A percentile compares a stretch with the other conserved stretches of the same genome.
phyloP scores from a whole-genome alignment of 35 echinoderm and acorn worm species.

The Heliocidaris tuberculata region DNA sequence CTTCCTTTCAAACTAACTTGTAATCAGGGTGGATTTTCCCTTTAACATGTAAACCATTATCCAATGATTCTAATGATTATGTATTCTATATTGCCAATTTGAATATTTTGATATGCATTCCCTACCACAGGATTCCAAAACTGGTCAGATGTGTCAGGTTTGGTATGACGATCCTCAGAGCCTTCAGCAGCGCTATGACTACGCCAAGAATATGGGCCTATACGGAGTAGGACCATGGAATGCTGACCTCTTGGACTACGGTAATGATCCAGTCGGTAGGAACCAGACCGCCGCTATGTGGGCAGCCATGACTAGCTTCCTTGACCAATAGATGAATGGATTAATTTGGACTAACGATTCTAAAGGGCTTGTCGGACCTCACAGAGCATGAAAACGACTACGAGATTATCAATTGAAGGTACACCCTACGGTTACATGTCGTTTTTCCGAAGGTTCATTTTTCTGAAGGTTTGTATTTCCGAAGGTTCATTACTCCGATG shows the following conservation, averaged over 20 bases:
- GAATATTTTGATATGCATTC: not conserved
- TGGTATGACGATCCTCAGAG: constrained; percentile 90
- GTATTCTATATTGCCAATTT: too few relatives aligned
- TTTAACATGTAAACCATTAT: too few relatives aligned
- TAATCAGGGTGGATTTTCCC: too few relatives aligned
- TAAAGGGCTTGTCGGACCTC: not conserved
- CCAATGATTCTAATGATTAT: too few relatives aligned
- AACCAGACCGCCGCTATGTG: constrained; percentile 69
- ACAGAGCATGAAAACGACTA: too few relatives aligned
- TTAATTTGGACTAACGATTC: not conserved
- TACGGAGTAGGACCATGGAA: constrained; percentile 83
- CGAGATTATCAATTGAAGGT: too few relatives aligned
- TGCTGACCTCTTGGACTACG: constrained; percentile 78
- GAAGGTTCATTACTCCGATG: too few relatives aligned
- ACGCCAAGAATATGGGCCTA: constrained; percentile 58
- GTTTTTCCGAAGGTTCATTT: too few relatives aligned
- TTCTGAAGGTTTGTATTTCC: too few relatives aligned
- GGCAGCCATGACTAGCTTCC: constrained; percentile 56
- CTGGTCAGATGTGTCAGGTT: constrained; percentile 54
- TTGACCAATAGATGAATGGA: not conserved
- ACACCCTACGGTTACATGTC: too few relatives aligned
- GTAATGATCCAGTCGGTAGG: constrained; percentile 8
- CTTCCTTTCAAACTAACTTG: too few relatives aligned
- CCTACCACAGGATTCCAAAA: not conserved
- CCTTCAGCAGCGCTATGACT: constrained; percentile 74